These are phyloP conservation scores for Macrosiphum euphorbiae DNA, from an alignment of 2,888 invertebrate species.

Conservation along the genomic window DNA sequence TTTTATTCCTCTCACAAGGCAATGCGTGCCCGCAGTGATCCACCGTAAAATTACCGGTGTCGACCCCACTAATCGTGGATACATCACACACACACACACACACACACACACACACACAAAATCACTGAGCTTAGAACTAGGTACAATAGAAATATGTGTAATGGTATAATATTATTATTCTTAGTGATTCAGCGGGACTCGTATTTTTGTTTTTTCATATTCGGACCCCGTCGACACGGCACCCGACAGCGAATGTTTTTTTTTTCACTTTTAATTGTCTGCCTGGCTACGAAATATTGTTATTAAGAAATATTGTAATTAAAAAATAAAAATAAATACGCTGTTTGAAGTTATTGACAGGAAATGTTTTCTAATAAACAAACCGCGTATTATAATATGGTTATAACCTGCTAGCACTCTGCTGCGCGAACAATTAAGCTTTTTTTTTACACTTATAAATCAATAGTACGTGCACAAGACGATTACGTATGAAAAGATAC, in stretches of 20 bases:
- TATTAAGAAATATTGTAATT: conserved; percentile 37
- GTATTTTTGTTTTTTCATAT: neutral
- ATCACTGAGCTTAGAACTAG: neutral
- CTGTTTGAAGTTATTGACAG: conserved; percentile 24
- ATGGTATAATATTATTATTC: neutral
- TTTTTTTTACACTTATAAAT: neutral
- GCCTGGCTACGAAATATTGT: neutral
- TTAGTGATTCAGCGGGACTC: neutral
- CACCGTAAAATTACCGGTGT: conserved; percentile 42
- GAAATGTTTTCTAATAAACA: conserved; percentile 41
- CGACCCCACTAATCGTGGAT: neutral
- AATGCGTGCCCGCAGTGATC: conserved; percentile 19
- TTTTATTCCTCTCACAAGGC: neutral
- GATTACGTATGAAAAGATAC: neutral
- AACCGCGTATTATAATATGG: neutral
- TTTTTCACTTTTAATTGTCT: conserved; percentile 27
- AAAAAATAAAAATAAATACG: conserved; percentile 43
- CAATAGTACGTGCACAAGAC: neutral
- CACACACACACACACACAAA: too few relatives aligned
- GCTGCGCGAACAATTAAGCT: conserved; percentile 34
- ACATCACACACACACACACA: neutral
- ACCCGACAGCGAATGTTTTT: conserved; percentile 29
- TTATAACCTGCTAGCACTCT: neutral
- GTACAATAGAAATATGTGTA: neutral
- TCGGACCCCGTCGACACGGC: conserved; percentile 40